Conservation (phyloP, 1,140 invertebrate species). For the Elysia chlorotica region DNA sequence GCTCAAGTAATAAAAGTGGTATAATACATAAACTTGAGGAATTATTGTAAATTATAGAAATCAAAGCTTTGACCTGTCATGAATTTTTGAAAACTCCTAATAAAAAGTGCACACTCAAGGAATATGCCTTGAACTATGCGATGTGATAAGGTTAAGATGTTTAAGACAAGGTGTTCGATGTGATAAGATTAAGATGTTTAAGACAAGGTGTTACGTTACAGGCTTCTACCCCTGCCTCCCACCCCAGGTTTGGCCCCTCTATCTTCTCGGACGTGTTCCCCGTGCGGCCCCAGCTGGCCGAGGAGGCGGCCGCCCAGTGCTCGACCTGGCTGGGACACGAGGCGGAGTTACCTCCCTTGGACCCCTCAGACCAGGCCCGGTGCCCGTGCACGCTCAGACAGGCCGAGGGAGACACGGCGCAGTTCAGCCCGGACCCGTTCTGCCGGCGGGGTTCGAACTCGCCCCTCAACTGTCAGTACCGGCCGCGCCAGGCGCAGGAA, state of each 20-base stretch:
- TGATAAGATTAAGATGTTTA: no score
- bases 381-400: conserved; percentile 46
- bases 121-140: no score
- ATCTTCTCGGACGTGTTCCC: conserved; percentile 56
- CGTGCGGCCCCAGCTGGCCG: conserved; percentile 26
- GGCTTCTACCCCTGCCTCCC: no score
- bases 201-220: no score
- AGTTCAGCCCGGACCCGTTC: conserved; percentile 44
- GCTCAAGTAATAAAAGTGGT: no score
- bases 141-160: no score
- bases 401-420: conserved; percentile 42
- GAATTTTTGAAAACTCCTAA: no score
- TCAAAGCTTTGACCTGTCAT: no score
- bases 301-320: conserved; percentile 35
- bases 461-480: conserved; percentile 42
- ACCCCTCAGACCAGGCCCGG: conserved; percentile 8
- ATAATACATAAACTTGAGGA: no score
- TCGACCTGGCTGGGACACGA: conserved; percentile 36
- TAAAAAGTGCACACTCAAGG: no score
- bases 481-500: conserved; percentile 31
- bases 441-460: conserved; percentile 28
- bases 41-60: no score
- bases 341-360: conserved; percentile 7
- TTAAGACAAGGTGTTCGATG: no score
- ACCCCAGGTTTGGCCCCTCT: conserved; percentile 30